Base-by-base conservation (phyloP, 2,888 invertebrate genomes). In the Resseliella maxima region DNA sequence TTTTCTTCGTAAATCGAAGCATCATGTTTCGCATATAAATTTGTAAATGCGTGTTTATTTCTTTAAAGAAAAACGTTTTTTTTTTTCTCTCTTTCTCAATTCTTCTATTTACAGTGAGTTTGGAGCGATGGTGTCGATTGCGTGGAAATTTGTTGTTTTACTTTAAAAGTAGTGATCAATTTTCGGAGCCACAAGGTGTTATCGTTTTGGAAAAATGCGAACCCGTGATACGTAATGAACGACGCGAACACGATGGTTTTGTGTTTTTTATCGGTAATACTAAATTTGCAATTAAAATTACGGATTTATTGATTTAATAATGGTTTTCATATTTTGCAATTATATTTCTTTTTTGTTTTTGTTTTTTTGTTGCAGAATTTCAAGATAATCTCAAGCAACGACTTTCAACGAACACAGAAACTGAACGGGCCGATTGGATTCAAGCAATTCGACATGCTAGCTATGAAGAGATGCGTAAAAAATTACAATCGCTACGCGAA, bases 121-220 rank as follows among this genome's bases (percentile, higher is more conserved):
- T 94, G 89, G 95, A 96, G 90, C 92, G 96, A 90, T 98, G 97
- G 96, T 98, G 97, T 91, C 94, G 97, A 88, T 93, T 99, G 59
- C 93, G 96, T 88, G 98, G 98, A 87, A 99, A 98, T 92, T 93
- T 98, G 24, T 92, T 99, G 87, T 98, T 98, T 92, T 98, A 98
- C 91, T 95, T 98, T 90, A 97, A 97, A 91, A 95, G 95, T 85
- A 94, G 95, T 88, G 97, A 98, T 90, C 95, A 95, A 89, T 96
- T 95, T 94, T 96, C 96, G 36, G 96, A 97, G 89, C 97, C 98
- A 0, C 92, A 95, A 87, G 98, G 98, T 46, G 94, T 98, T 0
- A 94, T 98, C 88, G 95, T 99, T 86, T 92, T 98, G 88, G 97
- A 98, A 89, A 95, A 97, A 89, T 98, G 96, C 91, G 94, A 95